Conservation (phyloP, 2,113 vertebrate genomes). For the Neolamprologus fasciatus region DNA sequence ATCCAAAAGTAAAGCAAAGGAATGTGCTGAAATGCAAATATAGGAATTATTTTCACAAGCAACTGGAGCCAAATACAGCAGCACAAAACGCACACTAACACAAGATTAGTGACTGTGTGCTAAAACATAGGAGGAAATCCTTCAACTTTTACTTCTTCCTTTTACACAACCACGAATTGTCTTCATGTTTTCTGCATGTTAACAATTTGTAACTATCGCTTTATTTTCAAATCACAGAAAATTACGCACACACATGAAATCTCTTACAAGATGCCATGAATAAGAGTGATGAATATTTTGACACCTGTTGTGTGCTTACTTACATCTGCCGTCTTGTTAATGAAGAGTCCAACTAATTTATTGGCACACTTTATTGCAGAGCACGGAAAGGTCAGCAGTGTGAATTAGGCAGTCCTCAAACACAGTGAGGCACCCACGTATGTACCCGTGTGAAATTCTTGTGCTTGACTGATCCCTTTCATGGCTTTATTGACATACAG, state of each 20-base stretch:
- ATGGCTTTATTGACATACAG: conserved; percentile 21
- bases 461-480: conserved; percentile 34
- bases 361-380: not conserved
- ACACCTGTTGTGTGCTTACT: not conserved
- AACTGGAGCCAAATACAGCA: not conserved
- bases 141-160: not conserved
- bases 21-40: not conserved
- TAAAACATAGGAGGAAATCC: not conserved
- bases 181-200: not conserved
- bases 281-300: not conserved
- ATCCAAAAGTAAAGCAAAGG: not conserved
- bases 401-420: not conserved
- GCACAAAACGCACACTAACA: not conserved
- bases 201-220: not conserved
- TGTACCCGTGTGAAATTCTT: not conserved
- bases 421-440: not conserved
- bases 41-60: not conserved
- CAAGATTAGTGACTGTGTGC: not conserved
- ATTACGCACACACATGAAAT: not conserved
- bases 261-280: not conserved
- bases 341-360: not conserved
- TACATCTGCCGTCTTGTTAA: not conserved
- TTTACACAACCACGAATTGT: not conserved
- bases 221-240: not conserved
- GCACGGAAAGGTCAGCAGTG: conserved; percentile 38